A percentile compares a stretch with the other conserved stretches of the same genome.
Evolutionary conservation across 2,888 invertebrate genomes (phyloP).

Genomic region (Drosophila conformis): DNA sequence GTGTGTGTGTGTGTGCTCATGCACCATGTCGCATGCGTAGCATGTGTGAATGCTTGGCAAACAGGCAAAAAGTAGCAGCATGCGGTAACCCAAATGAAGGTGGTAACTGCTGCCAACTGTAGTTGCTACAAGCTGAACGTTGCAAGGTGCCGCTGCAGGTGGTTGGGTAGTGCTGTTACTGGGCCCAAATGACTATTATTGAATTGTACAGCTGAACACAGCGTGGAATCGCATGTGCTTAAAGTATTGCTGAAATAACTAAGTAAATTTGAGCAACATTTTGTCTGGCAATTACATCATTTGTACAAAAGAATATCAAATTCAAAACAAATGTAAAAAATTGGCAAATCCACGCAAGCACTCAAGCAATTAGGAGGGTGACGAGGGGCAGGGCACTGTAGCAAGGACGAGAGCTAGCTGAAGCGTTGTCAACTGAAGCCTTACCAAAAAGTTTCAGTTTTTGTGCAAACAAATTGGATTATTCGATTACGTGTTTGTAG

Average conservation of each 20-base stretch:
- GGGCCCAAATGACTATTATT: constrained; percentile 11
- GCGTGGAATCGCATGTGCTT: not conserved
- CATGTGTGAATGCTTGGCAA: constrained; percentile 22
- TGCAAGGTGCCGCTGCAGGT: constrained; percentile 35
- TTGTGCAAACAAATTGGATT: constrained; percentile 80
- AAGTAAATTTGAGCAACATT: constrained; percentile 8
- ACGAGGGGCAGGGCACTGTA: not conserved
- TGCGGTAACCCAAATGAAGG: constrained; percentile 19
- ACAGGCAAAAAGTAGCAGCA: constrained; percentile 17
- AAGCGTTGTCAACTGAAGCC: constrained; percentile 65
- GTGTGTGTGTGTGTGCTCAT: not conserved
- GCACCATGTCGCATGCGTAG: not conserved
- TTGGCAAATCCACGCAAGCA: constrained; percentile 40
- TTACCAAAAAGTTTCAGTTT: constrained; percentile 75
- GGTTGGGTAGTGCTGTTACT: too few relatives aligned
- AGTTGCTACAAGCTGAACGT: not conserved
- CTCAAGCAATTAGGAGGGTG: constrained; percentile 64
- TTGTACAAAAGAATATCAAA: constrained; percentile 42
- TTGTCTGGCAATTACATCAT: constrained; percentile 59
- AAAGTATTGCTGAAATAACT: not conserved
- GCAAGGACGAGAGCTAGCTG: constrained; percentile 18
- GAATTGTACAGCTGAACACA: not conserved
- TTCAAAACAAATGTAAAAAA: constrained; percentile 46
- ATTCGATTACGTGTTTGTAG: constrained; percentile 76
- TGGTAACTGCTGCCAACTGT: constrained; percentile 9